Evolutionary conservation across 2,888 invertebrate genomes (phyloP), one percentile per base, ranked within the genome.

Genomic region (Elmis aenea): DNA sequence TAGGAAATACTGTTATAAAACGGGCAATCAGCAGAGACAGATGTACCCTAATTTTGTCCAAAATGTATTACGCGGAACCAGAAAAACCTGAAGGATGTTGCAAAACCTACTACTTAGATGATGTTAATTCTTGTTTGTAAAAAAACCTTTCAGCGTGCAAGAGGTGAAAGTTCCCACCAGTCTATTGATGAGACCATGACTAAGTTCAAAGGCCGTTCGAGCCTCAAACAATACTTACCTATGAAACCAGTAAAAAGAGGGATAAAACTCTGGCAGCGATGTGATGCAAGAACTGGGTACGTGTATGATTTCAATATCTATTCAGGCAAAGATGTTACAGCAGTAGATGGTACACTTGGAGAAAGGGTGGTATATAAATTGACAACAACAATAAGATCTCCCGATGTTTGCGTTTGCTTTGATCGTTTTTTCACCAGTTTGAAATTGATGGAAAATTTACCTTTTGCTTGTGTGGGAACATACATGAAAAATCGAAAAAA

Each of bases 331-430:
- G 42, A 45, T 29, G 35, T 32, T 23, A n/a, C n/a, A n/a, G 33
- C 11, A 12, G 22, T 31, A 26, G 30, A 34, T 6, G 15, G 28
- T 28, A 46, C 48, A 24, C 34, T 52, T 23, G 46, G 46, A 11
- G 49, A 48, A 36, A 30, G 45, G 38, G 46, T 50, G 26, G 42
- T 48, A 15, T 29, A 29, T 5, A 49, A 48, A 36, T 47, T 49
- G 33, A 27, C 26, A 9, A 11, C 27, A 21, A 50, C 45, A 16
- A 27, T 46, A 4, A 33, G 16, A 33, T 33, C 13, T 11, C 23
- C 34, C 12, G 10, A 46, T 37, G 25, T 34, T 32, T 23, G 25
- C 21, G 18, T 41, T 18, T 40, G 31, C 23, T 42, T 45, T 36
- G 45, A 36, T 33, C 26, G 38, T 3, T 37, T 39, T 30, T 47